These are phyloP conservation scores for Trachymyrmex cornetzi DNA, from an alignment of 1,140 invertebrate species.

Conservation along the genomic window DNA sequence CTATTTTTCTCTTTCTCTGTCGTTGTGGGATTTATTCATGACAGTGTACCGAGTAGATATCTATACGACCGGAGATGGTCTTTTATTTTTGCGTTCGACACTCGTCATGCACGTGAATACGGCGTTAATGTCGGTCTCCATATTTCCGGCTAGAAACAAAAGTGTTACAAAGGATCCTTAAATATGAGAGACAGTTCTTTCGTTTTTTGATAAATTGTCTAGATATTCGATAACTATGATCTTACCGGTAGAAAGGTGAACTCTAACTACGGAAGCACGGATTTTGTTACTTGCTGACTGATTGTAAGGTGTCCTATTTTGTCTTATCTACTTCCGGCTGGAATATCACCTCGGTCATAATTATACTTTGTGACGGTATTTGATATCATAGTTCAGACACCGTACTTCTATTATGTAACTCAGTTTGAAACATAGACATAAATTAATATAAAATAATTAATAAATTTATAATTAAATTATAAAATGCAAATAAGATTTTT, in stretches of 20 bases:
- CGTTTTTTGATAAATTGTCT: background rate
- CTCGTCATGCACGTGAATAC: constrained; percentile 56
- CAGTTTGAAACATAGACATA: background rate
- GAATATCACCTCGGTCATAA: constrained; percentile 39
- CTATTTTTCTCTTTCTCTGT: constrained; percentile 24
- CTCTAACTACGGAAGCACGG: background rate
- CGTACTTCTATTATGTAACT: background rate
- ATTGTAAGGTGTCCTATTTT: constrained; percentile 30
- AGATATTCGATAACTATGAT: constrained; percentile 33
- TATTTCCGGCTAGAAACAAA: constrained; percentile 31
- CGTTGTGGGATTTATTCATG: constrained; percentile 73
- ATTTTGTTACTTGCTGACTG: constrained; percentile 29
- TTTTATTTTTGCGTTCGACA: constrained; percentile 67
- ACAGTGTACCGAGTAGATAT: constrained; percentile 65
- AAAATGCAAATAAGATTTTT: background rate
- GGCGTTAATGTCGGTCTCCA: constrained; percentile 47
- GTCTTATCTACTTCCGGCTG: constrained; percentile 49
- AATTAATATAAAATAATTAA: background rate
- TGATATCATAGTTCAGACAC: background rate
- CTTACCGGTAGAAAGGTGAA: constrained; percentile 5
- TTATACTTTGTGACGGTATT: constrained; percentile 13
- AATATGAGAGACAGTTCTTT: background rate
- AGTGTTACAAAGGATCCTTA: background rate
- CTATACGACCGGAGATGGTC: constrained; percentile 65
- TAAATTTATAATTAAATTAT: background rate